Conservation (phyloP, 2,797 vertebrate species). For the Yasuhikotakia modesta region DNA sequence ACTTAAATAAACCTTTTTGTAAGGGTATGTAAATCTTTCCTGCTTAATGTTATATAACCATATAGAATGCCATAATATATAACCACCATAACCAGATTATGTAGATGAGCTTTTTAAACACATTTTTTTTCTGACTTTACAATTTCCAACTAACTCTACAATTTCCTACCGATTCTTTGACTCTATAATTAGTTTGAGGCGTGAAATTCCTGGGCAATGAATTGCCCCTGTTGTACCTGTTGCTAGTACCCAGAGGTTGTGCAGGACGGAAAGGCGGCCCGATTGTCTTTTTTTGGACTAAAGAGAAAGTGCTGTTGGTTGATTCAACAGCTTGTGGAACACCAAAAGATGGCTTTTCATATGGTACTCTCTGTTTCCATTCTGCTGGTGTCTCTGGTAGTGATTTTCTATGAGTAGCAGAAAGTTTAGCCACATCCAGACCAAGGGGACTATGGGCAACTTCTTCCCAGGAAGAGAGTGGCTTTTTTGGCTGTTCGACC, state of each 20-base stretch:
- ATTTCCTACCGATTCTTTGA: conserved; percentile 51
- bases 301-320: conserved; percentile 62
- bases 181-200: conserved; percentile 24
- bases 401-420: conserved; percentile 79
- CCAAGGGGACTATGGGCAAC: conserved; percentile 81
- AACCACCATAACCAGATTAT: too few species aligned
- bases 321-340: conserved; percentile 55
- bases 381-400: conserved; percentile 81
- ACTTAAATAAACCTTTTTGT: too few species aligned
- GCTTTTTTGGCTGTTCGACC: conserved; percentile 75
- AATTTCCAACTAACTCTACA: conserved; percentile 55
- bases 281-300: conserved; percentile 65
- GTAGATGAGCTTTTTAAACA: too few species aligned
- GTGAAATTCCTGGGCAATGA: conserved; percentile 67
- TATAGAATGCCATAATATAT: too few species aligned
- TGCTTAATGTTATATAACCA: too few species aligned
- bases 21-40: too few species aligned
- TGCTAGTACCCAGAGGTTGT: conserved; percentile 72
- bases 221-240: conserved; percentile 73
- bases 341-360: conserved; percentile 48
- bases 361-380: conserved; percentile 81
- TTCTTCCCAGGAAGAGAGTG: conserved; percentile 86
- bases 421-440: conserved; percentile 82
- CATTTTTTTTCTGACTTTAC: not conserved
- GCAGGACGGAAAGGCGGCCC: conserved; percentile 78